These are phyloP conservation scores for Talpa occidentalis DNA, from an alignment of 2,113 vertebrate genomes.

Conservation along the genomic window DNA sequence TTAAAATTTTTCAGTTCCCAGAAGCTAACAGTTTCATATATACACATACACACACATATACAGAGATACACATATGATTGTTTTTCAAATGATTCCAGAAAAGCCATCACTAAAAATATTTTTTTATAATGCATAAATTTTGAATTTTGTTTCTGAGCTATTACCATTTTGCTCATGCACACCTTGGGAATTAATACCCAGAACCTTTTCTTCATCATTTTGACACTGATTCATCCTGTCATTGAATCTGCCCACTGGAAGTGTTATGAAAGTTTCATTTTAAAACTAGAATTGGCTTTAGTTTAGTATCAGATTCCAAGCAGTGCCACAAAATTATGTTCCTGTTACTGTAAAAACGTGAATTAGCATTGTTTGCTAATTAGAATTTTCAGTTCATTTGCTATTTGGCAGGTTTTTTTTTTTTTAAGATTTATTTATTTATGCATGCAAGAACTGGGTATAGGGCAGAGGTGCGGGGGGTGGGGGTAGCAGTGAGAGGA, in stretches of 20 bases:
- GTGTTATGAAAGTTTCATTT: neutral
- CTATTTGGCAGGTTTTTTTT: neutral
- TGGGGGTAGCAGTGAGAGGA: no score
- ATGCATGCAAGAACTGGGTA: no score
- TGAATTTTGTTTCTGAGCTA: slow-evolving; percentile 10
- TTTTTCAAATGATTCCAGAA: neutral
- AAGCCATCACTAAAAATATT: neutral
- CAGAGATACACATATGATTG: neutral
- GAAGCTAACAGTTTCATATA: neutral
- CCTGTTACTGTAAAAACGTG: neutral
- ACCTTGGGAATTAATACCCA: neutral
- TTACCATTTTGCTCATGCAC: neutral
- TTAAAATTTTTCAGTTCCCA: neutral
- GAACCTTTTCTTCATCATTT: slow-evolving; percentile 9
- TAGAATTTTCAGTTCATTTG: neutral
- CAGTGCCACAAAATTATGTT: neutral
- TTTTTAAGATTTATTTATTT: no score
- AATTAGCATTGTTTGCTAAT: neutral
- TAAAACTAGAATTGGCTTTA: neutral
- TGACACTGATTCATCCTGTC: slow-evolving; percentile 1
- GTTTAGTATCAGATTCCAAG: neutral
- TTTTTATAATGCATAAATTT: neutral
- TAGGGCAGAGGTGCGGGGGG: no score
- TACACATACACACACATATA: neutral
- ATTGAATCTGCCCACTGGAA: neutral